Percentiles rank a stretch among this genome's conserved stretches.
Evolutionary conservation across 1,140 invertebrate species (phyloP).

Genomic region (Drosophila nigrodunni): DNA sequence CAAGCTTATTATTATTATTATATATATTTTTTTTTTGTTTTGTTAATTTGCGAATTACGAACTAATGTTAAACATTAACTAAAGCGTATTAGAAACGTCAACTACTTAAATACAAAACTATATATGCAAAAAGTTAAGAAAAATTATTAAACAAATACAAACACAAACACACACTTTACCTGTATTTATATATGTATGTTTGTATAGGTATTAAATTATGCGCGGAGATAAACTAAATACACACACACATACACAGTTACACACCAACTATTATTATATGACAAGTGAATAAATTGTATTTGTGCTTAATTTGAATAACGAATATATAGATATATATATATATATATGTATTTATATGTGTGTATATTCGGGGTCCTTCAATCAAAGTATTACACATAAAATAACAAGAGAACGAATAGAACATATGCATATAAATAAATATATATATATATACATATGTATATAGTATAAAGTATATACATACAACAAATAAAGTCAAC

Average conservation of each 20-base stretch:
- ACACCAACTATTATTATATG: conserved; percentile 18
- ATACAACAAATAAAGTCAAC: conserved; percentile 71
- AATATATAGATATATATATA: conserved; percentile 48
- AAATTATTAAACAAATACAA: conserved; percentile 37
- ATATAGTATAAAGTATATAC: conserved; percentile 6
- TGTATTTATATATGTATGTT: conserved; percentile 48
- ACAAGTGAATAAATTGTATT: conserved; percentile 48
- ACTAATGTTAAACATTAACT: conserved; percentile 41
- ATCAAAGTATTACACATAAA: conserved; percentile 78
- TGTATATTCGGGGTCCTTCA: conserved; percentile 76
- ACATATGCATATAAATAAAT: conserved; percentile 28
- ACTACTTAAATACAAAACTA: conserved; percentile 39
- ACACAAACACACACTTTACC: conserved; percentile 18
- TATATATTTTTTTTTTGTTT: conserved; percentile 15
- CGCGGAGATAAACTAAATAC: conserved; percentile 26
- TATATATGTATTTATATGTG: conserved; percentile 29
- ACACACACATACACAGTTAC: conserved; percentile 1
- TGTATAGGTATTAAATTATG: conserved; percentile 37
- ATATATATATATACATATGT: conserved; percentile 48
- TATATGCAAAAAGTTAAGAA: conserved; percentile 43
- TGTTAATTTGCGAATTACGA: conserved; percentile 26
- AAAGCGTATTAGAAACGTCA: conserved; percentile 34
- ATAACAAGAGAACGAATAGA: conserved; percentile 33
- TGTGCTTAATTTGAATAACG: conserved; percentile 62
- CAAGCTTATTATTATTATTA: conserved; percentile 7